Evolutionary conservation across 2,797 vertebrate genomes (phyloP), one percentile per base, ranked within the genome.

Genomic region (Sebastes vulpes): DNA sequence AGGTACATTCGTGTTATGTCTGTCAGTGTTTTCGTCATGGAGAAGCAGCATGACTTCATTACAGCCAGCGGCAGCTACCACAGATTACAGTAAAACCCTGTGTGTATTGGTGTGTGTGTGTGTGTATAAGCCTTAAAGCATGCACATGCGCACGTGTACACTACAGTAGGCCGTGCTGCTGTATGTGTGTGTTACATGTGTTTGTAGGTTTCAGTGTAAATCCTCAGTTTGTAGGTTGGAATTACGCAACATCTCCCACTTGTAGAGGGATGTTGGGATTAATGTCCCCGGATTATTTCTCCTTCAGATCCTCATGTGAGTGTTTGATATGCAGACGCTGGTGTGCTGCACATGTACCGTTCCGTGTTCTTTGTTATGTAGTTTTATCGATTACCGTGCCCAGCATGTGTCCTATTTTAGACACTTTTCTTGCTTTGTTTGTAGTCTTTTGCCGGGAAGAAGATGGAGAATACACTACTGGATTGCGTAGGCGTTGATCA

Each of bases 181-280:
- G 48, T 57, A 18, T 74, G 48, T 82, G 75, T 89, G 83, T 89
- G 74, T 85, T 84, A 81, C 59, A 81, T 78, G 82, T 83, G 80
- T 83, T 82, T 82, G 79, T 84, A 78, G 46, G 74, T 79, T 80
- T 80, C 54, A 65, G 65, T 61, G 53, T 82, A 91, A 94, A 93
- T 91, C 92, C 86, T 70, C 46, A 70, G 58, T 89, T 90, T 89
- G 88, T 90, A 89, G 91, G 86, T 64, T 90, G 88, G 85, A 92
- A 90, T 92, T 93, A 92, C 78, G 88, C 72, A 74, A 69, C 83
- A 81, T 87, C 67, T 85, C 84, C 69, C 60, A 87, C 69, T 91
- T 86, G 84, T 67, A 72, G 75, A 82, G 73, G 52, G 72, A 72
- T 82, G 71, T 61, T 81, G 65, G 84, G 89, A 86, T 94, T 91